Conservation (phyloP, 1,140 invertebrate species). For the Cydia strobilella region DNA sequence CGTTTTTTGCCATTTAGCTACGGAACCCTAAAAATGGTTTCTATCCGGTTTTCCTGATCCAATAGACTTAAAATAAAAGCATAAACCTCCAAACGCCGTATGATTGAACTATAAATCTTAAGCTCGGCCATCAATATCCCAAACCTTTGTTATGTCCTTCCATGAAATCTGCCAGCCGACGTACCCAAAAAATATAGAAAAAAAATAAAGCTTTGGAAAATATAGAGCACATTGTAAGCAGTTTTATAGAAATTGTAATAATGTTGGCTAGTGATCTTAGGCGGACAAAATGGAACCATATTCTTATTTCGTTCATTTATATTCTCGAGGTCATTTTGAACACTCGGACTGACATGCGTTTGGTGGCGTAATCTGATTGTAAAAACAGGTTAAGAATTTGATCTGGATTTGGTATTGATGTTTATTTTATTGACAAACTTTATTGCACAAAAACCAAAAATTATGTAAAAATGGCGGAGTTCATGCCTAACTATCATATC, state of each 20-base stretch:
- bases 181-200: too few species aligned
- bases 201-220: too few species aligned
- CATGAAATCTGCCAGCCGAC: slow-evolving; percentile 2
- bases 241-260: slow-evolving; percentile 15
- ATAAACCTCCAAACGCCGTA: neutral
- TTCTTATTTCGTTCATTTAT: neutral
- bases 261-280: slow-evolving; percentile 1
- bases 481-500: too few species aligned
- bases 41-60: neutral
- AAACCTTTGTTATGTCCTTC: neutral
- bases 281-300: neutral
- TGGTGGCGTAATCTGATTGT: too few species aligned
- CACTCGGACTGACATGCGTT: too few species aligned
- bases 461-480: too few species aligned
- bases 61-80: neutral
- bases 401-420: too few species aligned
- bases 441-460: too few species aligned
- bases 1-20: too few species aligned
- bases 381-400: too few species aligned
- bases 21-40: neutral
- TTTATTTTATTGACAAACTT: too few species aligned
- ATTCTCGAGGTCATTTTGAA: too few species aligned
- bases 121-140: slow-evolving; percentile 13
- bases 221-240: slow-evolving; percentile 7
- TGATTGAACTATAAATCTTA: slow-evolving; percentile 7